Conservation (phyloP, 2,113 vertebrate genomes). For the Leptosomus discolor region DNA sequence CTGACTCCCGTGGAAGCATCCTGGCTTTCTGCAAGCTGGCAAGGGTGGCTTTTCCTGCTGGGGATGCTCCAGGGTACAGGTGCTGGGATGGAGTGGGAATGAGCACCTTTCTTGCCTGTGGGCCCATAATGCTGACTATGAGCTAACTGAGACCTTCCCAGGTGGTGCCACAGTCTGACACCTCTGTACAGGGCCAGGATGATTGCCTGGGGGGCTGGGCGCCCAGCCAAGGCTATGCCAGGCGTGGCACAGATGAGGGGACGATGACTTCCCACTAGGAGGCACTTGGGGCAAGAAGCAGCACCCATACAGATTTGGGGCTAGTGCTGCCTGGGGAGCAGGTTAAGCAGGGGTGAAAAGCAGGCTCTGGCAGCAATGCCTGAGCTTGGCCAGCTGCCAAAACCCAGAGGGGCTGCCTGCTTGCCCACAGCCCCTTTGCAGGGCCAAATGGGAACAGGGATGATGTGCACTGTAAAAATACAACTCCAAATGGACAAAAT, state of each 20-base stretch:
- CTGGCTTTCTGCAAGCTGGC: neutral
- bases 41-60: neutral
- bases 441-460: neutral
- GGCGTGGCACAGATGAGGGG: neutral
- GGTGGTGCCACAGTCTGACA: neutral
- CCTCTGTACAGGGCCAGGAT: accelerated
- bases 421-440: accelerated
- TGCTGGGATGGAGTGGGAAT: neutral
- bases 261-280: neutral
- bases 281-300: neutral
- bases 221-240: accelerated
- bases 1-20: accelerated
- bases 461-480: neutral
- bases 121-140: neutral
- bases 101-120: neutral
- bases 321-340: neutral
- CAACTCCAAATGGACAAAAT: neutral
- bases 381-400: neutral
- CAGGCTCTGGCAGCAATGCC: accelerated
- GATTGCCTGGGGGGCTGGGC: neutral
- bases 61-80: neutral
- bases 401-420: neutral
- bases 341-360: neutral
- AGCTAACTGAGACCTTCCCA: neutral
- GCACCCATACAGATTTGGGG: neutral